A percentile compares a stretch with the other conserved stretches of the same genome.
Conservation (phyloP, 2,797 vertebrate genomes). For the Florisuga fusca region DNA sequence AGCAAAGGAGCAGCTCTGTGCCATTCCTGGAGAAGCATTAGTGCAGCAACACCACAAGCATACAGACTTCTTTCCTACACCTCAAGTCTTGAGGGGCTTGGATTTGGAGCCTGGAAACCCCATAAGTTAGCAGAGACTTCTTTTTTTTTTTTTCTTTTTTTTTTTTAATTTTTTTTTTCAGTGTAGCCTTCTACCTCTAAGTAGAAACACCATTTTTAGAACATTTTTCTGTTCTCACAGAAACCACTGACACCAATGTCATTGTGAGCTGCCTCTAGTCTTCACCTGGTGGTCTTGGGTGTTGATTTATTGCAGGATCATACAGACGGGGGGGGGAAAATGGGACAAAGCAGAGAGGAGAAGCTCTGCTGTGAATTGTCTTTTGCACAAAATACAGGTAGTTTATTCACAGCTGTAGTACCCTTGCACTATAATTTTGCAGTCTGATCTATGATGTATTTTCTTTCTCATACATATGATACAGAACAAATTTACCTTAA, state of each 20-base stretch:
- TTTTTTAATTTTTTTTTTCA: neutral
- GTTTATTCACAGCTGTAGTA: neutral
- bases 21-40: neutral
- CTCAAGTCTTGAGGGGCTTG: neutral
- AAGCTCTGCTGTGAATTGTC: neutral
- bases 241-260: neutral
- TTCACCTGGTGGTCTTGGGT: neutral
- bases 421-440: neutral
- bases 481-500: neutral
- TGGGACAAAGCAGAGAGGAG: neutral
- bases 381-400: neutral
- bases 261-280: neutral
- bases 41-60: neutral
- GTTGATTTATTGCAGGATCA: neutral
- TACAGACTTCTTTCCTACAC: neutral
- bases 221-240: neutral
- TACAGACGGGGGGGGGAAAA: fast-evolving
- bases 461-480: neutral
- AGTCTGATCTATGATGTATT: neutral
- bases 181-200: neutral
- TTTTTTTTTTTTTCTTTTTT: too few relatives aligned
- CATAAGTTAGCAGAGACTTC: neutral
- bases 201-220: neutral
- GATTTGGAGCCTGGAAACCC: neutral
- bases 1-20: fast-evolving